These are phyloP conservation scores for Sitta europaea DNA, from an alignment of 2,113 vertebrate genomes.

Conservation along the genomic window DNA sequence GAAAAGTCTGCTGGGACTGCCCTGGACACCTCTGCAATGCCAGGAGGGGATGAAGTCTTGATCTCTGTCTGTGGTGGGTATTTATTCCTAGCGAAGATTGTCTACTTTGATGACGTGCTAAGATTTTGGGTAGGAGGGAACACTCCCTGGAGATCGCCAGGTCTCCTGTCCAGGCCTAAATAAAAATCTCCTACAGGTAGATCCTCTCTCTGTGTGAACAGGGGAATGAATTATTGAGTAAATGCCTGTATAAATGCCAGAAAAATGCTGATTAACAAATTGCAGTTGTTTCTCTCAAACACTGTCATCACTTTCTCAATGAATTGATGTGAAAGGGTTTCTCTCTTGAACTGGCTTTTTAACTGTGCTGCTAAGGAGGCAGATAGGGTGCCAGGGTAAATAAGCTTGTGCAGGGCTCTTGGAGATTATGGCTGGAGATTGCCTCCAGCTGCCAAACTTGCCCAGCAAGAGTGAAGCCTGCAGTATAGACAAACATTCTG, in stretches of 20 bases:
- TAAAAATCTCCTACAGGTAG: not conserved
- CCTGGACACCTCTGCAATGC: not conserved
- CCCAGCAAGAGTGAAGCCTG: fast-evolving
- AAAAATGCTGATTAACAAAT: not conserved
- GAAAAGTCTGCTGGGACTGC: not conserved
- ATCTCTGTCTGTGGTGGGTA: not conserved
- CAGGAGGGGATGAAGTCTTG: not conserved
- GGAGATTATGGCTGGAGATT: not conserved
- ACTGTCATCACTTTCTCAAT: not conserved
- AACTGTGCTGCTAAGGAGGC: not conserved
- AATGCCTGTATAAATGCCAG: not conserved
- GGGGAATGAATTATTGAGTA: not conserved
- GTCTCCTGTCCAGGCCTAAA: not conserved
- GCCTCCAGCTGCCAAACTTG: not conserved
- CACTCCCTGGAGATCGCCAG: fast-evolving
- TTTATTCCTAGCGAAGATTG: not conserved
- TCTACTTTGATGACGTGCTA: not conserved
- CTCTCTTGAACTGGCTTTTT: not conserved
- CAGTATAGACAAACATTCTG: not conserved
- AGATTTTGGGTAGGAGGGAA: not conserved
- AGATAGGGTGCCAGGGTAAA: not conserved
- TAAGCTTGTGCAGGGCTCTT: not conserved
- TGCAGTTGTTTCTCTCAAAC: not conserved
- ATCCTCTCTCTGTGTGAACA: not conserved
- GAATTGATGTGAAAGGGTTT: not conserved